Conservation (phyloP, 2,888 invertebrate genomes). For the Malacosoma neustria region DNA sequence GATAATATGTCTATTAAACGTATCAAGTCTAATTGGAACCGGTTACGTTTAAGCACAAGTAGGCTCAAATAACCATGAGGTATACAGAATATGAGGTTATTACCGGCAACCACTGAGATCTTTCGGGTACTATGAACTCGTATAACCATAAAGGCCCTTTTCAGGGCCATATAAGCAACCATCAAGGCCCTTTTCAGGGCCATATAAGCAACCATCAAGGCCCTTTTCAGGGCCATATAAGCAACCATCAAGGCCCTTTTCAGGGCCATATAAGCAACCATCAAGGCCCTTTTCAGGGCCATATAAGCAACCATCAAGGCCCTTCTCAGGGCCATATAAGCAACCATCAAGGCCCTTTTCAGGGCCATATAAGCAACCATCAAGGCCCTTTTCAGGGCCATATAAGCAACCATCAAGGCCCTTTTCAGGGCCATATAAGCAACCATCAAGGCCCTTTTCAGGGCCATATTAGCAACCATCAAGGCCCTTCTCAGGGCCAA, state of each 20-base stretch:
- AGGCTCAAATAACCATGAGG: too few species aligned
- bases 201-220: constrained; percentile 3
- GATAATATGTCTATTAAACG: too few species aligned
- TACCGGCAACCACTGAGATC: too few species aligned
- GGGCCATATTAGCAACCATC: background rate
- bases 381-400: background rate
- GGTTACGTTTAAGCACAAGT: too few species aligned
- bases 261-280: constrained; percentile 3
- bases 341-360: constrained; percentile 8
- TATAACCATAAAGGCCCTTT: constrained; percentile 8
- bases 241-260: constrained; percentile 6
- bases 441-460: background rate
- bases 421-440: background rate
- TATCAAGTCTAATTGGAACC: too few species aligned
- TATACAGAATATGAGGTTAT: too few species aligned
- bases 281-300: constrained; percentile 4
- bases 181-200: constrained; percentile 7
- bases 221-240: constrained; percentile 4
- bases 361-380: constrained; percentile 1
- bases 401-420: background rate
- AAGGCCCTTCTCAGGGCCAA: constrained; percentile 3
- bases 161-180: constrained; percentile 8
- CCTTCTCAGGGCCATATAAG: constrained; percentile 8
- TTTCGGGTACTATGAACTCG: too few species aligned
- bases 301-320: constrained; percentile 5